These are phyloP conservation scores for Nectonema munidae DNA, from an alignment of 2,888 invertebrate species.

Conservation along the genomic window DNA sequence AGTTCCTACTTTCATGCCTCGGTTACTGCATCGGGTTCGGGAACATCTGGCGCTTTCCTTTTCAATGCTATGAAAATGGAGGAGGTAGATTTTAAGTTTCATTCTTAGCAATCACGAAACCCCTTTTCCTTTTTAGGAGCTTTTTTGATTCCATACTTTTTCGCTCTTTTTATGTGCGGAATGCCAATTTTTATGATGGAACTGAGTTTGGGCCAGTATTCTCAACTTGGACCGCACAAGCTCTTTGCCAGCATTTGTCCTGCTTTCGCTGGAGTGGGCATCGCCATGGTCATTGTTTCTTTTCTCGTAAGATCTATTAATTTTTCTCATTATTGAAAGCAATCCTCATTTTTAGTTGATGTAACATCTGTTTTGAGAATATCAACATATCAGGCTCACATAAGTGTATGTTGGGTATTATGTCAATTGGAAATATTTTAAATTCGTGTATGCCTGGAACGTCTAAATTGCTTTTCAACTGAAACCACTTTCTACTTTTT, in stretches of 20 bases:
- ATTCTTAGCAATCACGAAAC: too few relatives aligned
- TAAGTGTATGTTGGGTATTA: too few relatives aligned
- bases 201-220: constrained; percentile 6
- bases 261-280: constrained; percentile 8
- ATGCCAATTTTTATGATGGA: constrained; percentile 10
- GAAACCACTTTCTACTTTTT: too few relatives aligned
- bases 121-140: too few relatives aligned
- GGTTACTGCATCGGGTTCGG: constrained; percentile 8
- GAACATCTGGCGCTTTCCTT: constrained; percentile 10
- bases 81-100: constrained; percentile 9
- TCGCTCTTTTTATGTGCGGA: not conserved
- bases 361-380: too few relatives aligned
- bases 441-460: too few relatives aligned
- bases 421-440: too few relatives aligned
- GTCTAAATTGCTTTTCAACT: too few relatives aligned
- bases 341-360: too few relatives aligned
- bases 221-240: not conserved
- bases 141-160: constrained; percentile 8
- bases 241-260: constrained; percentile 2
- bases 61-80: constrained; percentile 11
- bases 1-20: constrained; percentile 8
- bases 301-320: constrained; percentile 1
- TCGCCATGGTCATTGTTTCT: constrained; percentile 9
- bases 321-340: too few relatives aligned
- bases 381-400: too few relatives aligned